Conservation (phyloP, 2,797 vertebrate species). For the Erethizon dorsatum region DNA sequence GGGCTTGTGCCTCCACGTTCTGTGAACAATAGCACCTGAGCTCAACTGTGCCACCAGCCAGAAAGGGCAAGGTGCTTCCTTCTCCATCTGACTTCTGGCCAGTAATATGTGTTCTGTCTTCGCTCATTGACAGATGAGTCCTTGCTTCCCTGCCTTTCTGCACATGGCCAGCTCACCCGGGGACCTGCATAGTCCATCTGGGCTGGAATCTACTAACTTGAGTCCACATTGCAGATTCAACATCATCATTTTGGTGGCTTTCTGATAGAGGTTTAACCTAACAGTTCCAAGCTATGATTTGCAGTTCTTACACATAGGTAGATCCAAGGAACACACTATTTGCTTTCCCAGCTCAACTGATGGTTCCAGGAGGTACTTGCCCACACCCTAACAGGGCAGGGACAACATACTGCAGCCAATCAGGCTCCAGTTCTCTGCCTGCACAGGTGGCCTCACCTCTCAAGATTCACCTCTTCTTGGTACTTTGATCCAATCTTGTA, state of each 20-base stretch:
- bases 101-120: rapidly evolving
- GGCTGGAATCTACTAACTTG: rapidly evolving
- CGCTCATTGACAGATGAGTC: rapidly evolving
- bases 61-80: neutral
- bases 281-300: neutral
- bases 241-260: too few relatives aligned
- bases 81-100: neutral
- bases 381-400: neutral
- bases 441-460: neutral
- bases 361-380: too few relatives aligned
- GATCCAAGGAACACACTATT: too few relatives aligned
- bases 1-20: neutral
- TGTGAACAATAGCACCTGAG: neutral
- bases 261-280: neutral
- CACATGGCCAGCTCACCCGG: rapidly evolving
- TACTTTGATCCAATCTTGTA: neutral
- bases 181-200: rapidly evolving
- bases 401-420: neutral
- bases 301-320: neutral
- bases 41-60: rapidly evolving
- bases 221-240: neutral
- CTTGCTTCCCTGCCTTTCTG: neutral
- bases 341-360: neutral
- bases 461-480: neutral
- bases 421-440: neutral